Percentiles rank a stretch among this genome's conserved stretches.
phyloP scores from a whole-genome alignment of 2,888 invertebrate genomes.

The Lamellibrachia columna region DNA sequence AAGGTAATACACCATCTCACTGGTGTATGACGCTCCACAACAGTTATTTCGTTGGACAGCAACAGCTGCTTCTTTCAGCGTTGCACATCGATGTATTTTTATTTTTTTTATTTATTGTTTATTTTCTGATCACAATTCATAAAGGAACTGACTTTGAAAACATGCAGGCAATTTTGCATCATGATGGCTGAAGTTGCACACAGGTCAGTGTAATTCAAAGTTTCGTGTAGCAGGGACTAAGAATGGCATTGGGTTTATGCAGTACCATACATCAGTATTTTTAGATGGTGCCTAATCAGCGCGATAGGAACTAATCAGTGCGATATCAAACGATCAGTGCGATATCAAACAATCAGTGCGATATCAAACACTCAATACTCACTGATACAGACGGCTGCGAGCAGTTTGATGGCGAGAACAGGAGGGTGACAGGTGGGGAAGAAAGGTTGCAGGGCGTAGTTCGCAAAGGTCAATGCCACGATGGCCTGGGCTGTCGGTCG shows the following conservation, averaged over 20 bases:
- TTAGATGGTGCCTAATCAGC: background rate
- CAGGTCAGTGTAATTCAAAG: too few species aligned
- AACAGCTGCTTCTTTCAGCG: too few species aligned
- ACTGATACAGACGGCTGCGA: conserved; percentile 65
- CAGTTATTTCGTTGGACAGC: background rate
- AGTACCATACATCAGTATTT: background rate
- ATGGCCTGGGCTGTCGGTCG: conserved; percentile 65
- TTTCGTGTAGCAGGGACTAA: too few species aligned
- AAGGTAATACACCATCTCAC: background rate
- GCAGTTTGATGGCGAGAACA: conserved; percentile 50
- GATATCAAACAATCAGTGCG: too few species aligned
- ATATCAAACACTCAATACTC: conserved; percentile 41
- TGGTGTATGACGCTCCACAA: background rate
- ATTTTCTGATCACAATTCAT: too few species aligned
- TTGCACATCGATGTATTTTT: too few species aligned
- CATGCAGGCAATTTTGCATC: too few species aligned
- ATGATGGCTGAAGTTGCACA: too few species aligned
- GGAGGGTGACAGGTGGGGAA: conserved; percentile 60
- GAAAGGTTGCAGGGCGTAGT: conserved; percentile 61
- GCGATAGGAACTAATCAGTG: too few species aligned
- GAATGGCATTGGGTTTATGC: background rate
- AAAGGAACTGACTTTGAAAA: too few species aligned
- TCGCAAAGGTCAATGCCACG: conserved; percentile 63
- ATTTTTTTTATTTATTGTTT: too few species aligned
- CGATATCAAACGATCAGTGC: too few species aligned